Conservation (phyloP, 2,113 vertebrate species). For the Octodon degus region DNA sequence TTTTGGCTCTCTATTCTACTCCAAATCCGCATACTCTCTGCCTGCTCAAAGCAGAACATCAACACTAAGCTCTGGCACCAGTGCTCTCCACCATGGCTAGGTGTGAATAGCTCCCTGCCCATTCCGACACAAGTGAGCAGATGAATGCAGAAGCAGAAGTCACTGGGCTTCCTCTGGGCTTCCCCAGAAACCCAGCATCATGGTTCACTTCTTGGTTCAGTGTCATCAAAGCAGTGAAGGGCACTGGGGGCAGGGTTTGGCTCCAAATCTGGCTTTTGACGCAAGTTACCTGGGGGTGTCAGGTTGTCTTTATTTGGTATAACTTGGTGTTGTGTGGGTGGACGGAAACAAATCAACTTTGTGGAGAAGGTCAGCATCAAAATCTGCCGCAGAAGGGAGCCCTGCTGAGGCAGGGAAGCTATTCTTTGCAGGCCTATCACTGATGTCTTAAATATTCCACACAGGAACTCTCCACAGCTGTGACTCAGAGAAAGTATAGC, state of each 20-base stretch:
- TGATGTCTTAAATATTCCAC: conserved; percentile 21
- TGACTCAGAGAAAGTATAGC: conserved; percentile 31
- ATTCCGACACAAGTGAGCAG: not conserved
- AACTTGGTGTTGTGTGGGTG: not conserved
- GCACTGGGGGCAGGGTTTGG: not conserved
- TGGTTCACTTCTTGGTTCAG: not conserved
- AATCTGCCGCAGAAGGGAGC: not conserved
- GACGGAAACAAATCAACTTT: not conserved
- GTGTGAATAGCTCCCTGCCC: not conserved
- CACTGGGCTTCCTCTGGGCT: not conserved
- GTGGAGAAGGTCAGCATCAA: not conserved
- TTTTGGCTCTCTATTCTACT: not conserved
- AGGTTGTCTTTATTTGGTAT: not conserved
- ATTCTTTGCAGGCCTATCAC: not conserved
- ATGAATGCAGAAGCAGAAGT: not conserved
- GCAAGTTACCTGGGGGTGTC: not conserved
- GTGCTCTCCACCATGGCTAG: not conserved
- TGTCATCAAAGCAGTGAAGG: not conserved
- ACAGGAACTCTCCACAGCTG: not conserved
- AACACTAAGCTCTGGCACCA: not conserved
- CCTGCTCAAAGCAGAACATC: not conserved
- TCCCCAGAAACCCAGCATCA: not conserved
- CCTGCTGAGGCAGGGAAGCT: not conserved
- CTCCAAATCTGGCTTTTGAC: not conserved
- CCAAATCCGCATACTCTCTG: not conserved